A percentile compares a stretch with the other conserved stretches of the same genome.
Conservation (phyloP, 2,113 vertebrate species). For the Arenaria interpres region DNA sequence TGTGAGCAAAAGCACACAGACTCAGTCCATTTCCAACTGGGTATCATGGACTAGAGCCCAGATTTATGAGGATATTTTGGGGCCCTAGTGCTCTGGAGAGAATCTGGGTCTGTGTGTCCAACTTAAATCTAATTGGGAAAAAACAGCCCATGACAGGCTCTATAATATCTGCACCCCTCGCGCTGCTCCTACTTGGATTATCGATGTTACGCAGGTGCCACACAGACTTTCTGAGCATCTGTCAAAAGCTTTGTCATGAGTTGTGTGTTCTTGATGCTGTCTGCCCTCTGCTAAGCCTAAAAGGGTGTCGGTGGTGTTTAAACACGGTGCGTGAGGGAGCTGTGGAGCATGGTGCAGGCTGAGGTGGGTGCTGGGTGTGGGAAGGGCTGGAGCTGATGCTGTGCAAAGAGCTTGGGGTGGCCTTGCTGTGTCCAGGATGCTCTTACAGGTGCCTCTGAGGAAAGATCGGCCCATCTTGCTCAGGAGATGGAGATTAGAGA, state of each 20-base stretch:
- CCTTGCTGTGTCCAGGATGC: background rate
- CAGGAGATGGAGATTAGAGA: background rate
- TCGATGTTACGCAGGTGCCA: background rate
- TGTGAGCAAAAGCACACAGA: background rate
- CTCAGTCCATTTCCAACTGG: background rate
- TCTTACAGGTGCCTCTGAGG: background rate
- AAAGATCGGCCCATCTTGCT: background rate
- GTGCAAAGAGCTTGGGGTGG: background rate
- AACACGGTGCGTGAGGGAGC: rapidly evolving
- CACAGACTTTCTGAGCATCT: background rate
- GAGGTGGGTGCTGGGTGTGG: rapidly evolving
- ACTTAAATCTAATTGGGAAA: background rate
- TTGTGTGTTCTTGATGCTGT: background rate
- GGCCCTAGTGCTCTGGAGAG: background rate
- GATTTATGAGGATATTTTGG: background rate
- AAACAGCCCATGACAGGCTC: background rate
- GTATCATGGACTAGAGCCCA: background rate
- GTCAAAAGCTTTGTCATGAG: background rate
- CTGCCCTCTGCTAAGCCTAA: background rate
- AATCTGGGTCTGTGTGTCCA: background rate
- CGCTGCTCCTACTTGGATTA: background rate
- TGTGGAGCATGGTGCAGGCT: rapidly evolving
- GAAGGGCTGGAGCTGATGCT: background rate
- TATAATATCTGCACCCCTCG: background rate
- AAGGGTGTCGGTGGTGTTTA: background rate